phyloP scores from a whole-genome alignment of 2,113 vertebrate species.

The Chaetops frenatus region DNA sequence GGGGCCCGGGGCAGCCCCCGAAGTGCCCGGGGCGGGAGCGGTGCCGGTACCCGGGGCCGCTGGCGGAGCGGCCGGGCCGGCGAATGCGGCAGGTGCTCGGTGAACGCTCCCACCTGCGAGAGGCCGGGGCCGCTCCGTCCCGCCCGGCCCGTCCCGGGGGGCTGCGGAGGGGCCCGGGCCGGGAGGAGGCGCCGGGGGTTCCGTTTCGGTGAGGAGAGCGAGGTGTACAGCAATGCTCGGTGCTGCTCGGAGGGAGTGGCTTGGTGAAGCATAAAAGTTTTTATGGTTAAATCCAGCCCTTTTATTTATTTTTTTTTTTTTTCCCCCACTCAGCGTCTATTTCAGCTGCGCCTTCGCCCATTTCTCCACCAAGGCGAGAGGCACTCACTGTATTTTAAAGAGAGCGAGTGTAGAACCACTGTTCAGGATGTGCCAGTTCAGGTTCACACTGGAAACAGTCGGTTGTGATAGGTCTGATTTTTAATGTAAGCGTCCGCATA shows the following conservation, averaged over 20 bases:
- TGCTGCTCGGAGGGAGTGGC: not conserved
- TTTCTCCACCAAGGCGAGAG: not conserved
- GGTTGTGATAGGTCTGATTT: not conserved
- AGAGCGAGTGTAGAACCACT: fast-evolving
- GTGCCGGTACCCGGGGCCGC: not conserved
- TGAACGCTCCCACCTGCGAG: not conserved
- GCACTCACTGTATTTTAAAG: not conserved
- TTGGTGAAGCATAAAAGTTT: not conserved
- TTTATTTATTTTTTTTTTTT: not conserved
- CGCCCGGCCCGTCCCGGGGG: too few species aligned
- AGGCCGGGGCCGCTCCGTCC: not conserved
- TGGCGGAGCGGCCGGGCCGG: not conserved
- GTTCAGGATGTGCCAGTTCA: not conserved
- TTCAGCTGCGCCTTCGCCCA: not conserved
- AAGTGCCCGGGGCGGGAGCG: not conserved
- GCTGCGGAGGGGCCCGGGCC: not conserved
- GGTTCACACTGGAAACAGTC: not conserved
- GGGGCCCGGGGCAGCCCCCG: not conserved
- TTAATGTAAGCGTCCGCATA: fast-evolving
- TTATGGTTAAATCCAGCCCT: not conserved
- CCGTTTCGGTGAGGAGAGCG: not conserved
- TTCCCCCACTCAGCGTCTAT: not conserved
- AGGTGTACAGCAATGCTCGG: fast-evolving
- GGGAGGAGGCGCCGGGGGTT: too few species aligned
- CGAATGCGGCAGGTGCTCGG: not conserved